Conservation (phyloP, 2,797 vertebrate genomes). For the Gadopsis marmoratus region DNA sequence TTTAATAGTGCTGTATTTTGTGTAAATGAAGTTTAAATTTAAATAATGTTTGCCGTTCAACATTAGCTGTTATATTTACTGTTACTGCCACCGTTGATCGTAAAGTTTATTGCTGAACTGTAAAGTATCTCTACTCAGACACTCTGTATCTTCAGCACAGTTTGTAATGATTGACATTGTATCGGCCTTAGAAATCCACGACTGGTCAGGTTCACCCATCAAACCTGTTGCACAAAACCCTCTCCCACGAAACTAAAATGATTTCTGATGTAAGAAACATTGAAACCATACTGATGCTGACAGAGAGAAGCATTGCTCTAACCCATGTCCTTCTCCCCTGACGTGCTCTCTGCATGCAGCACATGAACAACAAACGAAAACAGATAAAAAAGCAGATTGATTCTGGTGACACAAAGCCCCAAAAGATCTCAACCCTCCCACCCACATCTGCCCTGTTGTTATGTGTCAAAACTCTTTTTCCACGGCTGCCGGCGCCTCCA, state of each 20-base stretch:
- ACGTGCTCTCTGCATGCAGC: conserved; percentile 3
- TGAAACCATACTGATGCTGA: background rate
- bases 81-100: too few species aligned
- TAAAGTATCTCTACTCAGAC: too few species aligned
- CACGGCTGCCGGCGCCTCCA: conserved; percentile 38
- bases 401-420: conserved; percentile 45
- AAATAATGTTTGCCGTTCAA: too few species aligned
- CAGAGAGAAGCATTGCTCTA: conserved; percentile 4
- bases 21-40: too few species aligned
- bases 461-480: conserved; percentile 56
- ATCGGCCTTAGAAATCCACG: too few species aligned
- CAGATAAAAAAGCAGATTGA: conserved; percentile 30
- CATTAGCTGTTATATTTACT: too few species aligned
- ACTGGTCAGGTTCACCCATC: background rate
- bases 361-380: conserved; percentile 30
- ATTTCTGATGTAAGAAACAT: background rate
- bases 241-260: background rate
- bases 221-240: background rate
- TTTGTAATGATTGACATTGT: too few species aligned
- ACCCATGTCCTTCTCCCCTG: conserved; percentile 14
- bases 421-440: conserved; percentile 36
- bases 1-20: too few species aligned
- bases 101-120: too few species aligned
- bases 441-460: conserved; percentile 48
- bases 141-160: too few species aligned